Evolutionary conservation across 2,113 vertebrate species (phyloP).

Genomic region (Callionymus lyra): DNA sequence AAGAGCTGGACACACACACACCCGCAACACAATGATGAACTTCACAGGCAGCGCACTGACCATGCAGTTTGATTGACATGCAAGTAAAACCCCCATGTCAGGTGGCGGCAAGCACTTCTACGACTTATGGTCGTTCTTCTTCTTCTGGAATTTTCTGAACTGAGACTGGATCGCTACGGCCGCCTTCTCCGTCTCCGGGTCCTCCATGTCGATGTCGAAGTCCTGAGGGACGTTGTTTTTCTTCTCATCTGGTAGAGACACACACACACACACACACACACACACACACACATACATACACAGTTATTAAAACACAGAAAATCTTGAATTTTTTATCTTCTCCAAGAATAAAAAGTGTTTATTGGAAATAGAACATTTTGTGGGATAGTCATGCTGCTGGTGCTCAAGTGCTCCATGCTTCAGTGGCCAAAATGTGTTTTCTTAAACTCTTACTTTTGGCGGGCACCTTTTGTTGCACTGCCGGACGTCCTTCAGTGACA

Average conservation of each 20-base stretch:
- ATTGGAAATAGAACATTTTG: neutral
- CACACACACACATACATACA: too few species aligned
- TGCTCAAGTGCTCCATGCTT: neutral
- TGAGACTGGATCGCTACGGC: slow-evolving; percentile 95
- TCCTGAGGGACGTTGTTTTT: slow-evolving; percentile 78
- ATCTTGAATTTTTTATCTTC: too few species aligned
- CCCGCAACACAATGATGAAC: too few species aligned
- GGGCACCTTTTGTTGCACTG: slow-evolving; percentile 29
- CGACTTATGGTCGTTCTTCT: slow-evolving; percentile 82
- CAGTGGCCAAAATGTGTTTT: too few species aligned
- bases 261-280: too few species aligned
- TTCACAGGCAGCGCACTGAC: too few species aligned
- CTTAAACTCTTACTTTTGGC: slow-evolving; percentile 52
- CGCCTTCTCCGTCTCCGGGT: slow-evolving; percentile 89
- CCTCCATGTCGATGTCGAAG: slow-evolving; percentile 92
- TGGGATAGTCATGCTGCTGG: slow-evolving; percentile 2
- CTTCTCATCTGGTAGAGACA: slow-evolving; percentile 73
- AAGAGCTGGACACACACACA: too few species aligned
- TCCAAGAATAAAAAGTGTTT: neutral
- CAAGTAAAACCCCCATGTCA: slow-evolving; percentile 26
- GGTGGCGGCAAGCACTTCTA: slow-evolving; percentile 70
- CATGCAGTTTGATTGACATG: slow-evolving; percentile 60
- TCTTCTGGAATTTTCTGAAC: slow-evolving; percentile 99
- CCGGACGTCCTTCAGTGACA: slow-evolving; percentile 20
- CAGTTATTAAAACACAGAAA: too few species aligned